Evolutionary conservation across 2,888 invertebrate genomes (phyloP), one percentile per base, ranked within the genome.

Genomic region (Xestia xanthographa): DNA sequence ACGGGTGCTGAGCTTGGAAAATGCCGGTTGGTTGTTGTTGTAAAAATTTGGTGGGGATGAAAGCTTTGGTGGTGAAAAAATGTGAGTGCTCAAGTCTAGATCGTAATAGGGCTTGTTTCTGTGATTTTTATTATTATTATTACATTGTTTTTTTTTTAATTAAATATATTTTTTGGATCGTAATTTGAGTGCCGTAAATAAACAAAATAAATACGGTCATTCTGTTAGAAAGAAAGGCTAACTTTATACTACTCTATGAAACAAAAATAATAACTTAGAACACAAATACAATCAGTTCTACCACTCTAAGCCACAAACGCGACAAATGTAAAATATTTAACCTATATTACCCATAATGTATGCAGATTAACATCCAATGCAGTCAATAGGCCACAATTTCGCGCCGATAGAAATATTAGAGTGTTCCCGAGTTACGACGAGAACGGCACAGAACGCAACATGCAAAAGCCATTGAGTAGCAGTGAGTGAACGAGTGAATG

Each of bases 391-490:
- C 70, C 41, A 76, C 80, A 83, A 87, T 88, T 87, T 84, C 76
- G 63, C 26, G 50, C 56, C 66, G 75, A 75, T 77, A 83, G 88
- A 84, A 85, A 86, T 87, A 84, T 85, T 84, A 86, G 80, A 86
- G 86, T 80, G 83, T 85, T 86, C 89, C 86, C 89, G 88, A 88
- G 89, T 90, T 75, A 72, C 79, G 79, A 68, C n/a, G 53, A 86
- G 84, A 90, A 87, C 83, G 87, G 77, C 82, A 86, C 89, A 90
- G 90, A 92, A 91, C 93, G 92, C 91, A 92, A 94, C 95, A 94
- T 93, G 93, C 93, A 93, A 94, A 94, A 93, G 92, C 93, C 92
- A 94, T 94, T 93, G 92, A 92, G 92, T 86, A 91, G 90, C 88
- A 85, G 82, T 82, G 87, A 90, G 87, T 60, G 34, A 34, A 60